Percentiles rank a stretch among this genome's conserved stretches.
These are phyloP conservation scores for Slavum lentiscoides DNA, from an alignment of 2,888 invertebrate genomes.

Conservation along the genomic window DNA sequence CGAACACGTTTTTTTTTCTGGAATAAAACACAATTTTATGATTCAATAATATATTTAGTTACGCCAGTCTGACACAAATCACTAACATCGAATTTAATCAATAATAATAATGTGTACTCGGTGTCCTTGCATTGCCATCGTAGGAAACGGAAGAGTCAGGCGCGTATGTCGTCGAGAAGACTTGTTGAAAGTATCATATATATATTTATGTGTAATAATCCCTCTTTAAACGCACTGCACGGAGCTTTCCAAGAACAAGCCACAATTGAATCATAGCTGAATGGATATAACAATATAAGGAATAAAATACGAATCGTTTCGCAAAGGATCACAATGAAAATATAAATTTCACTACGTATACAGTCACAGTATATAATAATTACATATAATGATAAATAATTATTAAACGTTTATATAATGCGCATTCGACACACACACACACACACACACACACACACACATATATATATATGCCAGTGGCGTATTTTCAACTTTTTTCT, in stretches of 20 bases:
- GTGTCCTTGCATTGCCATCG: conserved; percentile 35
- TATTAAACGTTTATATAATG: too few relatives aligned
- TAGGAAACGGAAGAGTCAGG: conserved; percentile 43
- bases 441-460: too few relatives aligned
- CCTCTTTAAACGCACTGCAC: background rate
- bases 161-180: background rate
- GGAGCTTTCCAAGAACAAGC: conserved; percentile 10
- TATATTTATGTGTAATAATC: background rate
- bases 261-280: background rate
- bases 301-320: conserved; percentile 3
- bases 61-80: conserved; percentile 39
- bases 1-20: conserved; percentile 27
- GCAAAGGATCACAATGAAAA: background rate
- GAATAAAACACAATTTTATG: conserved; percentile 32
- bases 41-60: conserved; percentile 32
- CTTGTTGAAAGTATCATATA: background rate
- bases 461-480: too few relatives aligned
- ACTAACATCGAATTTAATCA: conserved; percentile 38
- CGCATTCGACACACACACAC: too few relatives aligned
- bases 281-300: background rate
- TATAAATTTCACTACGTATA: background rate
- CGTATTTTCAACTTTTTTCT: too few relatives aligned
- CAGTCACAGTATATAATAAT: background rate
- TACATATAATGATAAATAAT: too few relatives aligned
- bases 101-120: background rate